Evolutionary conservation across 2,113 vertebrate species (phyloP).

Genomic region (Peromyscus maniculatus): DNA sequence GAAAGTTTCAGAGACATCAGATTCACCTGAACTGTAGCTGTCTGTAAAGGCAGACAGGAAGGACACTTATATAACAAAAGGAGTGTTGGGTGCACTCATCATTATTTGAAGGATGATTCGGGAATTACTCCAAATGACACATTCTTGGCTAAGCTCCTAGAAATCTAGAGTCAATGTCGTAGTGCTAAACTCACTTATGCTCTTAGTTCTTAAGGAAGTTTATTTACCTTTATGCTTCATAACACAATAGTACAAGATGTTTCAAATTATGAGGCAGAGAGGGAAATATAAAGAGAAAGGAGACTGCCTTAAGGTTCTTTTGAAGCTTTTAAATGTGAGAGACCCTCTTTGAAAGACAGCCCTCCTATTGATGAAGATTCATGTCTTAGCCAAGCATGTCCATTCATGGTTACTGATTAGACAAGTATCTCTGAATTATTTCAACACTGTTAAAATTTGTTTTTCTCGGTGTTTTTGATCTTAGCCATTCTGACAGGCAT

Average conservation of each 20-base stretch:
- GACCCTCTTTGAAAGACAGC: background rate
- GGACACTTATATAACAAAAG: background rate
- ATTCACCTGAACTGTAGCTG: constrained; percentile 49
- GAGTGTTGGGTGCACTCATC: background rate
- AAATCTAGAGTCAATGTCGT: background rate
- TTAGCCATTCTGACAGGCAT: too few relatives aligned
- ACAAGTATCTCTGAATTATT: background rate
- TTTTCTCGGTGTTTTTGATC: too few relatives aligned
- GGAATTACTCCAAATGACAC: background rate
- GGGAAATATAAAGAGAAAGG: background rate
- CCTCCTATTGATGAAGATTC: constrained; percentile 44
- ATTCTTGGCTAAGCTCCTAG: background rate
- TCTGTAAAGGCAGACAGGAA: constrained; percentile 16
- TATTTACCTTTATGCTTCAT: background rate
- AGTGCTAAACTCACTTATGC: background rate
- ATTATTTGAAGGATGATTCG: background rate
- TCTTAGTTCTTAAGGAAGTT: constrained; percentile 12
- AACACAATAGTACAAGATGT: background rate
- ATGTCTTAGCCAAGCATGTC: background rate
- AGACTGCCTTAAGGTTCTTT: constrained; percentile 11
- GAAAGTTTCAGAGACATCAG: background rate
- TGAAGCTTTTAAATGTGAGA: constrained; percentile 8
- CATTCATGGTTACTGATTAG: background rate
- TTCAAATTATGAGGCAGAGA: background rate
- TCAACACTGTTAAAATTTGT: background rate